Evolutionary conservation across 2,113 vertebrate species (phyloP).

Genomic region (Grammomys dolichurus): DNA sequence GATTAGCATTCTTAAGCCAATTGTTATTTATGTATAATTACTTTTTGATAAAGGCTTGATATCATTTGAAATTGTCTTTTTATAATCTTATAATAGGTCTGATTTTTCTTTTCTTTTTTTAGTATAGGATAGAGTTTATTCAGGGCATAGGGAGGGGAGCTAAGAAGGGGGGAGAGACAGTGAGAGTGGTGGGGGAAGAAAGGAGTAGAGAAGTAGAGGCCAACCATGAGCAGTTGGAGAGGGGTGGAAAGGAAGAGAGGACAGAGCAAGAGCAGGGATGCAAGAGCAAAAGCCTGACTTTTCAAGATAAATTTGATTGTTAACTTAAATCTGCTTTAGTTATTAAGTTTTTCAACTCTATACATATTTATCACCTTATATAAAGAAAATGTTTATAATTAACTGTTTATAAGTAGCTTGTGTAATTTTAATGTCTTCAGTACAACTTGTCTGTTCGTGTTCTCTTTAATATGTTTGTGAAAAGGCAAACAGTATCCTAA

Average conservation of each 20-base stretch:
- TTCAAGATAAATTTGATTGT: constrained; percentile 14
- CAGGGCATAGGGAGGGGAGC: too few relatives aligned
- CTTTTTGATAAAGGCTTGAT: neutral
- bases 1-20: constrained; percentile 29
- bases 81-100: neutral
- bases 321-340: neutral
- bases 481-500: neutral
- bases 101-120: neutral
- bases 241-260: too few relatives aligned
- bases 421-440: neutral
- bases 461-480: constrained; percentile 3
- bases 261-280: too few relatives aligned
- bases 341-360: constrained; percentile 8
- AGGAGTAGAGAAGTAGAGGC: too few relatives aligned
- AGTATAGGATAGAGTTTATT: too few relatives aligned
- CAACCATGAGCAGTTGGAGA: too few relatives aligned
- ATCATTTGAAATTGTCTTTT: constrained; percentile 11
- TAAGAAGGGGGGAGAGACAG: too few relatives aligned
- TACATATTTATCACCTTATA: neutral
- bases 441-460: neutral
- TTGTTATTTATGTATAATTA: neutral
- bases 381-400: neutral
- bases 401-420: neutral
- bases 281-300: neutral
- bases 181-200: too few relatives aligned